A percentile compares a stretch with the other conserved stretches of the same genome.
These are phyloP conservation scores for Dryoscopus gambensis DNA, from an alignment of 2,113 vertebrate genomes.

Conservation along the genomic window DNA sequence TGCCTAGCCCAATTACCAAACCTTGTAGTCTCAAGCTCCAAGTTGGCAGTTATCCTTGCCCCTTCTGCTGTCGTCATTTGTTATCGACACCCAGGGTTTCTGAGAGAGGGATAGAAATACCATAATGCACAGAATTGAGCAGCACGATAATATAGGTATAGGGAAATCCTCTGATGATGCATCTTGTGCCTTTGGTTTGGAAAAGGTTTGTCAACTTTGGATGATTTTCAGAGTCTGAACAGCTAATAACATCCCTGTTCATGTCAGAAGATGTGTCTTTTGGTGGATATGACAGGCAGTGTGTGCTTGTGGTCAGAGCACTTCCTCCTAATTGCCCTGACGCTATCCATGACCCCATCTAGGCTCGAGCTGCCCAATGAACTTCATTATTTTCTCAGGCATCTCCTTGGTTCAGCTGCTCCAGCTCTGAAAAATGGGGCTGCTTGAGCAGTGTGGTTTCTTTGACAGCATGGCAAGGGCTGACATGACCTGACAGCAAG, in stretches of 20 bases:
- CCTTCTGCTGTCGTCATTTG: background rate
- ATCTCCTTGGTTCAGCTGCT: background rate
- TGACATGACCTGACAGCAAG: background rate
- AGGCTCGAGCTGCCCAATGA: background rate
- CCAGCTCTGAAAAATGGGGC: background rate
- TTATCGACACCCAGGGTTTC: background rate
- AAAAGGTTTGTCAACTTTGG: background rate
- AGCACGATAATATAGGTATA: background rate
- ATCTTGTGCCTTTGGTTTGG: slow-evolving; percentile 21
- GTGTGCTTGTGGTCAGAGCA: background rate
- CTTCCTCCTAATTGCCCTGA: background rate
- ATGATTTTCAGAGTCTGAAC: background rate
- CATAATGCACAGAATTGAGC: background rate
- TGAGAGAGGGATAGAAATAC: background rate
- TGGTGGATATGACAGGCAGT: background rate
- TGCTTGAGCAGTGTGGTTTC: background rate
- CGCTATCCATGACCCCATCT: background rate
- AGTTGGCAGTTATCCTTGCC: background rate
- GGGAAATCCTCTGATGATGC: background rate
- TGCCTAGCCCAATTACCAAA: background rate
- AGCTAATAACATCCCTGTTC: background rate
- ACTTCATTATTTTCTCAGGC: background rate
- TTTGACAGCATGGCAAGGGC: background rate
- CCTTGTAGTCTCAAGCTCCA: background rate
- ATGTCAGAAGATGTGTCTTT: background rate